Base-by-base conservation (phyloP, 2,888 invertebrate species). In the Calameuta filiformis region DNA sequence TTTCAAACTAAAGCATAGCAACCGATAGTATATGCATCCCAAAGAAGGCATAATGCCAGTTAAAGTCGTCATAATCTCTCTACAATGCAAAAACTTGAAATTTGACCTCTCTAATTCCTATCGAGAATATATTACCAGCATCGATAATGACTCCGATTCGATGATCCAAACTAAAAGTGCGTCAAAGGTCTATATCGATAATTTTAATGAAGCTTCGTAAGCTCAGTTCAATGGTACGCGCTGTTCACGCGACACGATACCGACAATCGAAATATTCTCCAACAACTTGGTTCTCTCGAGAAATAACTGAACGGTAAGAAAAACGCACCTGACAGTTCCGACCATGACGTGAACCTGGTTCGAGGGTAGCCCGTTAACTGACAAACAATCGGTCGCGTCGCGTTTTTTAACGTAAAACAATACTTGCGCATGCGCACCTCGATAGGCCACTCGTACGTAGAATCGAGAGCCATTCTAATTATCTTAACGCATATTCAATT, bases 321-420 rank as follows among this genome's bases (percentile, higher is more conserved):
- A 71, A 31, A 81, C 85, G 76, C 81, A 87, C 87, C 87, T 89
- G 79, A 85, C 80, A 75, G 86, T 85, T 80, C 88, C 89, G 81
- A 89, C 89, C 89, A 89, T 89, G 81, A 80, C 82, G 84, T 79
- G 74, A 75, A 81, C 76, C 68, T 79, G 79, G 84, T 81, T 80
- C 84, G 86, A 85, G 85, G 81, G 85, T 87, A 84, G 83, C 84
- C 79, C 83, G 83, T 84, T 83, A 78, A 89, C 89, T 88, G 88
- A 15, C 84, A 82, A 83, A 83, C 79, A 77, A 79, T 77, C 75
- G 79, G 76, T 73, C 76, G 75, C 78, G 80, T 79, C 82, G 77
- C 80, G 79, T 85, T 87, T 87, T 86, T 85, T 75, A 81, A 82
- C 82, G 79, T 81, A 83, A 80, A 81, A 80, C 83, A 82, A 80